Percentiles rank a stretch among this genome's conserved stretches.
Conservation (phyloP, 1,140 invertebrate genomes). For the Lethrus apterus region DNA sequence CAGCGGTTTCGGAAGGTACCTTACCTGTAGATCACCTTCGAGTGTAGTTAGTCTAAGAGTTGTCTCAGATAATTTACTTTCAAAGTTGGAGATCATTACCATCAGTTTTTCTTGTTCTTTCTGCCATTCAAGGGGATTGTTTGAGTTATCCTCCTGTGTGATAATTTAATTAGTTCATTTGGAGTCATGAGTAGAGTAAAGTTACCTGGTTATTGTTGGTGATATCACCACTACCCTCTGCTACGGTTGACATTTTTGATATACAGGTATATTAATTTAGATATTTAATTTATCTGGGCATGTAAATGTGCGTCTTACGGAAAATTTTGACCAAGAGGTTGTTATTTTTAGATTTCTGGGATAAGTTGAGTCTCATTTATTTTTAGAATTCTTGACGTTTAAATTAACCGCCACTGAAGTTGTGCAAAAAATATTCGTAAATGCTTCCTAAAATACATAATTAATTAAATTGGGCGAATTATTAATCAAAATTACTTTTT, state of each 20-base stretch:
- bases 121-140: constrained; percentile 7
- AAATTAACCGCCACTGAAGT: constrained; percentile 13
- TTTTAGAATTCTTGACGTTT: constrained; percentile 11
- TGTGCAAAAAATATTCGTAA: constrained; percentile 9
- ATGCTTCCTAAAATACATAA: too few relatives aligned
- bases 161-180: too few relatives aligned
- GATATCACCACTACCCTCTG: constrained; percentile 5
- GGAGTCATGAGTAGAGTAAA: too few relatives aligned
- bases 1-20: too few relatives aligned
- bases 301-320: constrained; percentile 9
- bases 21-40: constrained; percentile 10
- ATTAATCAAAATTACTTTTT: too few relatives aligned
- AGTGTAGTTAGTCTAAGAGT: constrained; percentile 1
- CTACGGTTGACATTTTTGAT: constrained; percentile 8
- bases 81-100: neutral
- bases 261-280: neutral
- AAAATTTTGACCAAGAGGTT: neutral
- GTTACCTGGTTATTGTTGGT: constrained; percentile 1
- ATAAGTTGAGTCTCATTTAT: constrained; percentile 1
- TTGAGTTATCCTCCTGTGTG: neutral
- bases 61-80: constrained; percentile 3
- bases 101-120: constrained; percentile 8
- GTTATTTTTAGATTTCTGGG: constrained; percentile 10
- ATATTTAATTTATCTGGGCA: neutral
- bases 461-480: too few relatives aligned